Evolutionary conservation across 2,888 invertebrate genomes (phyloP).

Genomic region (Drepana falcataria): DNA sequence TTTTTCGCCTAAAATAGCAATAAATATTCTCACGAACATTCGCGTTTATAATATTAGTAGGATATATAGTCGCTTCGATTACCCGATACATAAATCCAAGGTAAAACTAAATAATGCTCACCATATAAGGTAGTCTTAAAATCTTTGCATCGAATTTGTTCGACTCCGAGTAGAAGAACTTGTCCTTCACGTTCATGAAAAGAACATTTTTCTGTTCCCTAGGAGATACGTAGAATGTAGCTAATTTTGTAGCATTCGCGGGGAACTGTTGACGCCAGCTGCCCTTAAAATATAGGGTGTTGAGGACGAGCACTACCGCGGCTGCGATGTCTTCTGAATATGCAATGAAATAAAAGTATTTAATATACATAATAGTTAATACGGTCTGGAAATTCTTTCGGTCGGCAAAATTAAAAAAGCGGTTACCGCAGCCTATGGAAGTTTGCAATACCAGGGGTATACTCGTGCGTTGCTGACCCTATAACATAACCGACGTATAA

Average conservation of each 20-base stretch:
- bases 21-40: too few relatives aligned
- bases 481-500: too few relatives aligned
- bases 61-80: too few relatives aligned
- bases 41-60: too few relatives aligned
- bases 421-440: too few relatives aligned
- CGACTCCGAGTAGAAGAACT: constrained; percentile 82
- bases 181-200: constrained; percentile 84
- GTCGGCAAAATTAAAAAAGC: too few relatives aligned
- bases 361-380: too few relatives aligned
- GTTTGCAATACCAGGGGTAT: too few relatives aligned
- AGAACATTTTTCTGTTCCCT: constrained; percentile 65
- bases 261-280: constrained; percentile 86
- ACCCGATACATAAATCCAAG: too few relatives aligned
- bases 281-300: constrained; percentile 90
- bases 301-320: constrained; percentile 83
- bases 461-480: too few relatives aligned
- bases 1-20: too few relatives aligned
- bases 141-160: constrained; percentile 83
- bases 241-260: constrained; percentile 76
- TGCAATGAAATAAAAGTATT: not conserved
- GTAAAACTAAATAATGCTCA: constrained; percentile 35
- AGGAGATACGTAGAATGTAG: constrained; percentile 79
- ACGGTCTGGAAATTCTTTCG: too few relatives aligned
- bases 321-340: constrained; percentile 77
- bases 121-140: constrained; percentile 85